Evolutionary conservation across 2,888 invertebrate genomes (phyloP).

Genomic region (Balanococcus diminutus): DNA sequence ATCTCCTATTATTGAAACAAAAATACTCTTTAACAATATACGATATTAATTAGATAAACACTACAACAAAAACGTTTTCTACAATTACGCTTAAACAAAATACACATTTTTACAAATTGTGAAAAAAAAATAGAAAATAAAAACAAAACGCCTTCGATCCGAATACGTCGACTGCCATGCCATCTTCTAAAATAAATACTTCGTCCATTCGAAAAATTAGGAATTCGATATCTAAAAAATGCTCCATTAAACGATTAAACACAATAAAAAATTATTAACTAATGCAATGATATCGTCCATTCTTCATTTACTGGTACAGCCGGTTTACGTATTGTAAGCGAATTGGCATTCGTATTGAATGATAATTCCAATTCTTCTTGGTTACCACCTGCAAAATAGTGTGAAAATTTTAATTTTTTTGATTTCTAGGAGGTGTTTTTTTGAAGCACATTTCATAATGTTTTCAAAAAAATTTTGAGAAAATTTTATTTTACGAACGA

Average conservation of each 20-base stretch:
- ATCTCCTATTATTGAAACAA: not conserved
- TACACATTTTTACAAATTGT: not conserved
- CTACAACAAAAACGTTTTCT: not conserved
- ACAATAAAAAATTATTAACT: not conserved
- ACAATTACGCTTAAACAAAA: not conserved
- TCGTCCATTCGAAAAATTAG: not conserved
- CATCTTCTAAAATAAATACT: not conserved
- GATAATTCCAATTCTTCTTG: slow-evolving; percentile 70
- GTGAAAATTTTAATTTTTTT: no score
- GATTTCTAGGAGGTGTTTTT: no score
- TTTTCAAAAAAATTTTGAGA: no score
- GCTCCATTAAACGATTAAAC: not conserved
- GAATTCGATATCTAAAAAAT: not conserved
- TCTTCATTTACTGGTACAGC: slow-evolving; percentile 79
- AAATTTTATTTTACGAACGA: not conserved
- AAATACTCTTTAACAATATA: not conserved
- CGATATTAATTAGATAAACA: not conserved
- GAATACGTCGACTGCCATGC: not conserved
- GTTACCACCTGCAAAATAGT: slow-evolving; percentile 66
- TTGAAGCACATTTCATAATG: no score
- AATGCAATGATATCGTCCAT: slow-evolving; percentile 69
- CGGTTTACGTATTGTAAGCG: slow-evolving; percentile 83
- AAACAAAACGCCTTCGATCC: not conserved
- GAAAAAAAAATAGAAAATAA: not conserved
- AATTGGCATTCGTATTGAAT: slow-evolving; percentile 69